Evolutionary conservation across 2,797 vertebrate species (phyloP).

Genomic region (Enteromius afrohamiltoni): DNA sequence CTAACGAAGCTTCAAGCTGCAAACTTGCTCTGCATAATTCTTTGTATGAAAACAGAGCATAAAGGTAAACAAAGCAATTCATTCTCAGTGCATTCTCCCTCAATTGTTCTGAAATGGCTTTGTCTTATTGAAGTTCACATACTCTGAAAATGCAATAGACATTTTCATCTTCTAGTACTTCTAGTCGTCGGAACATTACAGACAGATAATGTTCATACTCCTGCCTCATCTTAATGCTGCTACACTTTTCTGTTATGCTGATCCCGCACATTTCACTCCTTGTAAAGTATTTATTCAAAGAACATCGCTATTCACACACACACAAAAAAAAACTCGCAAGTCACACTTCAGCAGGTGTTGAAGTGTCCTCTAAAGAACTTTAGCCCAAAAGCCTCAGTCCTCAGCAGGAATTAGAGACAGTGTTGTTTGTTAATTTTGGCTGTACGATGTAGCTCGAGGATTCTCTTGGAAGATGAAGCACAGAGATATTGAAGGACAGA

Average conservation of each 20-base stretch:
- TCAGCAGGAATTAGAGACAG: not conserved
- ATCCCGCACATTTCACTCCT: not conserved
- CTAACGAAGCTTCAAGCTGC: not conserved
- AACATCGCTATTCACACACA: not conserved
- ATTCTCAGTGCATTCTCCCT: not conserved
- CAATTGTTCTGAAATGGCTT: not conserved
- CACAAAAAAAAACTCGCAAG: not conserved
- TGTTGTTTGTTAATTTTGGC: constrained; percentile 21
- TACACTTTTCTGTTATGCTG: not conserved
- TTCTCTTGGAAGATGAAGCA: not conserved
- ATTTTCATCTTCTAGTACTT: not conserved
- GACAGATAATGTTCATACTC: not conserved
- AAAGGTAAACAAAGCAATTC: not conserved
- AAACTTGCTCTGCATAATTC: not conserved
- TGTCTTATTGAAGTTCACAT: constrained; percentile 5
- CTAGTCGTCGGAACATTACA: not conserved
- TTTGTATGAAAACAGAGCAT: not conserved
- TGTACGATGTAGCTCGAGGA: not conserved
- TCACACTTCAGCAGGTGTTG: constrained; percentile 1
- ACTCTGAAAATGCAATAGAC: not conserved
- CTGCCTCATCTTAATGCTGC: not conserved
- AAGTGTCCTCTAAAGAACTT: constrained; percentile 29
- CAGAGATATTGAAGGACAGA: not conserved
- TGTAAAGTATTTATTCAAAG: constrained; percentile 11
- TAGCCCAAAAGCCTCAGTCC: constrained; percentile 1